Conservation (phyloP, 1,140 invertebrate genomes). For the Ceratosolen fusciceps region DNA sequence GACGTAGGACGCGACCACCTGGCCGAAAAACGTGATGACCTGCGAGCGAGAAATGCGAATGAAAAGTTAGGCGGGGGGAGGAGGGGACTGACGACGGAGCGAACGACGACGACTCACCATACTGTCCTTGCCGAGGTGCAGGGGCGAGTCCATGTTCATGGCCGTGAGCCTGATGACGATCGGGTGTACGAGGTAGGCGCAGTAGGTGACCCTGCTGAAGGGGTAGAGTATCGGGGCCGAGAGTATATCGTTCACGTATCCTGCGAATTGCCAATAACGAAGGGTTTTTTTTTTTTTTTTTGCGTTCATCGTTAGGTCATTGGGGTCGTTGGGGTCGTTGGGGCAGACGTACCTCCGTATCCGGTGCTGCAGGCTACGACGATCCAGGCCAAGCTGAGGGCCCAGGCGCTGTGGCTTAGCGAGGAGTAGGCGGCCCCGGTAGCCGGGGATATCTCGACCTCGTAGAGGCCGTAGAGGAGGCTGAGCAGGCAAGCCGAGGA, state of each 20-base stretch:
- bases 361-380: conserved; percentile 91
- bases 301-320: too few relatives aligned
- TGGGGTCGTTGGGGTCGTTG: background rate
- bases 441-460: conserved; percentile 77
- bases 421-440: conserved; percentile 85
- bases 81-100: too few relatives aligned
- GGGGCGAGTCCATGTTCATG: conserved; percentile 83
- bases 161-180: conserved; percentile 82
- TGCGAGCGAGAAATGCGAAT: conserved; percentile 62
- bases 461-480: conserved; percentile 84
- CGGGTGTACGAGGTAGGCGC: conserved; percentile 86
- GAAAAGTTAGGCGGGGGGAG: background rate
- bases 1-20: conserved; percentile 82
- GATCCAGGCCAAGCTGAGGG: conserved; percentile 86
- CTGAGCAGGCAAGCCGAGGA: conserved; percentile 77
- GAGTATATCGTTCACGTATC: conserved; percentile 80
- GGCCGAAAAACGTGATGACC: conserved; percentile 83
- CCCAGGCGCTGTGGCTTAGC: conserved; percentile 88
- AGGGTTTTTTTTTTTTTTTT: background rate
- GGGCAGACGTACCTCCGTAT: conserved; percentile 78
- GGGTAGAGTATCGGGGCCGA: conserved; percentile 85
- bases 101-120: conserved; percentile 74
- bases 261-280: conserved; percentile 65
- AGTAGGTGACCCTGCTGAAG: conserved; percentile 87
- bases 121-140: conserved; percentile 82